Percentiles rank a stretch among this genome's conserved stretches.
Conservation (phyloP, 2,888 invertebrate species). For the Hirtodrosophila histrioides region DNA sequence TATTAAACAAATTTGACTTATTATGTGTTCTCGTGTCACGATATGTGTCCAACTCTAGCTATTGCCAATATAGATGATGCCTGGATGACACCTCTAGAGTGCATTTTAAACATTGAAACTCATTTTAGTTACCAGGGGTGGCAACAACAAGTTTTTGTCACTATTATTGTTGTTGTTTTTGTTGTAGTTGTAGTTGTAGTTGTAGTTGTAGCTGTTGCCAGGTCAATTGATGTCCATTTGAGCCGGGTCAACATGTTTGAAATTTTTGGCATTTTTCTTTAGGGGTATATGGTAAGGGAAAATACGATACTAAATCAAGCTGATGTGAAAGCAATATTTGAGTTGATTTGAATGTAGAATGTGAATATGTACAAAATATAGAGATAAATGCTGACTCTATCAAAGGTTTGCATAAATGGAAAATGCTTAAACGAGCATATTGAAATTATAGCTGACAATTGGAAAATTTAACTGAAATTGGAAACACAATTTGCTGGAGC, state of each 20-base stretch:
- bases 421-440: too few relatives aligned
- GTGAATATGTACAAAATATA: conserved; percentile 4
- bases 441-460: too few relatives aligned
- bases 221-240: conserved; percentile 62
- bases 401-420: too few relatives aligned
- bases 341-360: conserved; percentile 24
- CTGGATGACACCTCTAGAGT: conserved; percentile 2
- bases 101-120: conserved; percentile 32
- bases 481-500: too few relatives aligned
- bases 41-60: too few relatives aligned
- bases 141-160: conserved; percentile 6
- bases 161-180: not conserved
- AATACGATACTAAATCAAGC: conserved; percentile 52
- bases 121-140: conserved; percentile 28
- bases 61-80: too few relatives aligned
- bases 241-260: conserved; percentile 39
- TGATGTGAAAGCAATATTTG: conserved; percentile 24
- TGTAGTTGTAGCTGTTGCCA: not conserved
- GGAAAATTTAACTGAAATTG: too few relatives aligned
- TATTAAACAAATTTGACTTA: too few relatives aligned
- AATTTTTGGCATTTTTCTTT: conserved; percentile 33
- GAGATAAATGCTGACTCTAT: too few relatives aligned
- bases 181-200: too few relatives aligned
- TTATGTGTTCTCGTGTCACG: too few relatives aligned
- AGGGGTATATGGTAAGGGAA: conserved; percentile 25